These are phyloP conservation scores for Eulemur coronatus DNA, from an alignment of 2,797 vertebrate species.

Conservation along the genomic window DNA sequence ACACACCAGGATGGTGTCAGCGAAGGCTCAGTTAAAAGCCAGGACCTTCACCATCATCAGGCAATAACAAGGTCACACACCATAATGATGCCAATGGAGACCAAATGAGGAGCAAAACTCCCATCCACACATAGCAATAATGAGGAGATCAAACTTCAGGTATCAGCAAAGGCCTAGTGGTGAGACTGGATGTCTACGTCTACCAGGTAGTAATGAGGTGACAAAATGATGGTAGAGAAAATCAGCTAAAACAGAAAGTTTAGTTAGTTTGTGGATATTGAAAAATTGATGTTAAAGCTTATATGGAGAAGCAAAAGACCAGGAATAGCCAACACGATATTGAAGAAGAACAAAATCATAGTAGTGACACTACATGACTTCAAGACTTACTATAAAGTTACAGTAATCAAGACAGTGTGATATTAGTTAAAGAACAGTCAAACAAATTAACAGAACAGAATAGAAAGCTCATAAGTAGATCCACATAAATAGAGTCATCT, in stretches of 20 bases:
- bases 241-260: neutral
- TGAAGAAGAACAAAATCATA: neutral
- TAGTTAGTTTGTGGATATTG: neutral
- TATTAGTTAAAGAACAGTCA: neutral
- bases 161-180: neutral
- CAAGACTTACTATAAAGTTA: neutral
- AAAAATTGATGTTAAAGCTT: neutral
- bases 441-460: neutral
- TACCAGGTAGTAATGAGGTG: neutral
- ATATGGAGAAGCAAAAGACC: neutral
- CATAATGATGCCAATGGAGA: neutral
- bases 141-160: neutral
- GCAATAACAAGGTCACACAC: neutral
- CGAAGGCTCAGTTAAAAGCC: neutral
- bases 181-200: neutral
- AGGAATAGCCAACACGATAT: neutral
- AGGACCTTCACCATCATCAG: neutral
- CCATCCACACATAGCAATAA: neutral
- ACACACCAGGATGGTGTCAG: neutral
- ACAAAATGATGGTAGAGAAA: neutral
- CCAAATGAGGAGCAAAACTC: neutral
- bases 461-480: neutral
- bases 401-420: neutral
- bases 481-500: neutral
- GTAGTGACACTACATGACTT: neutral